phyloP scores from a whole-genome alignment of 2,797 vertebrate species.

The Trachops cirrhosus region DNA sequence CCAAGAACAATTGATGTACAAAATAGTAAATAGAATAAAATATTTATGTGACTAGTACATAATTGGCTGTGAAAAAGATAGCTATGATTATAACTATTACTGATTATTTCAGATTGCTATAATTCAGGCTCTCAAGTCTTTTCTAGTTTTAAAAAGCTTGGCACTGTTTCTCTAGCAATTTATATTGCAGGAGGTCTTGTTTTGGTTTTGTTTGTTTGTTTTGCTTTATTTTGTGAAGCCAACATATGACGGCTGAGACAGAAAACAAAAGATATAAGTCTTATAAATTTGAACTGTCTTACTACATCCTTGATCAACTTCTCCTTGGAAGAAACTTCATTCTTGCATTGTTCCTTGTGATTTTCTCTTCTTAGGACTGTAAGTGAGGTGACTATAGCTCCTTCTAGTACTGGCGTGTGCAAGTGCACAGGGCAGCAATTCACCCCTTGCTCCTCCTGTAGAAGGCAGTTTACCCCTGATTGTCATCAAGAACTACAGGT shows the following conservation, averaged over 20 bases:
- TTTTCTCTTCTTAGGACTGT: not conserved
- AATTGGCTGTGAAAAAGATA: not conserved
- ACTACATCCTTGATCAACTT: not conserved
- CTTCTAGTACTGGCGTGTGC: not conserved
- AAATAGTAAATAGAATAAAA: not conserved
- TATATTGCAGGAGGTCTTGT: not conserved
- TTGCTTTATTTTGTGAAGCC: not conserved
- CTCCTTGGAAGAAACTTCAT: not conserved
- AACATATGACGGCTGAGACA: not conserved
- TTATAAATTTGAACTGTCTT: not conserved
- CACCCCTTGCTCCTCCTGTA: not conserved
- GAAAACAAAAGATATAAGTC: not conserved
- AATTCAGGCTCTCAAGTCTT: not conserved
- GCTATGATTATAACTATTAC: not conserved
- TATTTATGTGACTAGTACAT: not conserved
- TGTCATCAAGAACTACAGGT: not conserved
- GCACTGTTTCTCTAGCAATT: not conserved
- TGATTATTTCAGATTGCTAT: not conserved
- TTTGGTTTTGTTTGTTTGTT: not conserved
- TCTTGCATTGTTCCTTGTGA: not conserved
- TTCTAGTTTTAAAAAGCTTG: not conserved
- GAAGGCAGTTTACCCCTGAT: not conserved
- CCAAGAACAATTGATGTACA: not conserved
- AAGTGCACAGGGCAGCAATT: not conserved
- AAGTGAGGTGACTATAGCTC: not conserved